phyloP scores from a whole-genome alignment of 2,113 vertebrate species.

The Typhlomys cinereus region DNA sequence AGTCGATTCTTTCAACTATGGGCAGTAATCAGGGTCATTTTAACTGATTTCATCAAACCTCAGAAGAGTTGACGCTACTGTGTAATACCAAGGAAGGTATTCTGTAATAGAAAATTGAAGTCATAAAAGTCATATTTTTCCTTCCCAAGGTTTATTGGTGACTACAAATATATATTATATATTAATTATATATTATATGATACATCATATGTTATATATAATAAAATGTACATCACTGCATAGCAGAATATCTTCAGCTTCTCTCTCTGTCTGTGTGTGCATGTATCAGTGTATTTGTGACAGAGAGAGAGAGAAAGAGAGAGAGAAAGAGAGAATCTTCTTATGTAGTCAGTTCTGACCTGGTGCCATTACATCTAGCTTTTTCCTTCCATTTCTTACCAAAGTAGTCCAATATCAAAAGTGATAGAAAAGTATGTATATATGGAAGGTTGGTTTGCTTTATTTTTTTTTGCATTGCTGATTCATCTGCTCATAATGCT shows the following conservation, averaged over 20 bases:
- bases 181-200: too few relatives aligned
- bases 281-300: neutral
- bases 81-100: neutral
- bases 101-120: neutral
- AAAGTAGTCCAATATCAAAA: conserved; percentile 1
- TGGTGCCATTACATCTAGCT: neutral
- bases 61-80: neutral
- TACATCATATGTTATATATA: too few relatives aligned
- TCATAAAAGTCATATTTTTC: neutral
- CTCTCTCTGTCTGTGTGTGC: neutral
- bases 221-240: too few relatives aligned
- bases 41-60: conserved; percentile 3
- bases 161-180: conserved; percentile 1
- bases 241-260: neutral
- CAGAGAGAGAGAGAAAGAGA: too few relatives aligned
- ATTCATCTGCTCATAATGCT: neutral
- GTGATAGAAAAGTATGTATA: neutral
- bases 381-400: conserved; percentile 4
- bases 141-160: neutral
- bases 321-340: too few relatives aligned
- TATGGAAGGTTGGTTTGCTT: neutral
- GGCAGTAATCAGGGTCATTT: conserved; percentile 10
- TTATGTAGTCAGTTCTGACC: too few relatives aligned
- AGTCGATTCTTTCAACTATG: neutral
- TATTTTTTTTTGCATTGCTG: conserved; percentile 11